Conservation (phyloP, 2,113 vertebrate species). For the Labeo rohita region DNA sequence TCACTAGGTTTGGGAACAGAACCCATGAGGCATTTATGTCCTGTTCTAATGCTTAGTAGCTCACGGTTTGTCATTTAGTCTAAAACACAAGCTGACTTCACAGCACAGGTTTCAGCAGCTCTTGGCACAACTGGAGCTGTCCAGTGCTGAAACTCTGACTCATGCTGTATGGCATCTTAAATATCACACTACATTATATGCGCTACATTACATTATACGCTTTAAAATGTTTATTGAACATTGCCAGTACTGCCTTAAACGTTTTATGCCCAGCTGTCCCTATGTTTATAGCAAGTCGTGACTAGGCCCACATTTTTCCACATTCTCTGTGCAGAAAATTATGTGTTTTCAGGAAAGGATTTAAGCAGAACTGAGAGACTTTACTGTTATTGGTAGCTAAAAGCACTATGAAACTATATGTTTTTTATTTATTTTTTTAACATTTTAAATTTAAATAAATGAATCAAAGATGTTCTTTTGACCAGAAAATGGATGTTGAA, state of each 20-base stretch:
- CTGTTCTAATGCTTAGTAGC: background rate
- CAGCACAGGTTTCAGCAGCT: constrained; percentile 6
- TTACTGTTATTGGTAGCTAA: background rate
- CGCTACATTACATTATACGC: background rate
- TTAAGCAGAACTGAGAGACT: background rate
- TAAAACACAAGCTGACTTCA: background rate
- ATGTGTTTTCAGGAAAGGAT: background rate
- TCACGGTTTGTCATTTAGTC: background rate
- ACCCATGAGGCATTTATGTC: background rate
- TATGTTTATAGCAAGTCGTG: background rate
- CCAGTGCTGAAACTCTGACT: constrained; percentile 46
- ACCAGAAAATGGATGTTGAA: no score
- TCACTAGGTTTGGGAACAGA: constrained; percentile 6
- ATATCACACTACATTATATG: background rate
- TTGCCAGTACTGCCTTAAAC: background rate
- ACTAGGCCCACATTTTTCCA: background rate
- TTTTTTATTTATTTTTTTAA: background rate
- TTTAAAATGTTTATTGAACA: background rate
- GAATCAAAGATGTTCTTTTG: no score
- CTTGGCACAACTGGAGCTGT: constrained; percentile 40
- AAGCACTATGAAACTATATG: background rate
- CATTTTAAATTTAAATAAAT: background rate
- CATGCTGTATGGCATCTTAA: background rate
- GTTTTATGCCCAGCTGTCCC: background rate
- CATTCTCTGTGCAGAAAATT: background rate